Evolutionary conservation across 2,797 vertebrate species (phyloP).

Genomic region (Enteromius thamalakanensis): DNA sequence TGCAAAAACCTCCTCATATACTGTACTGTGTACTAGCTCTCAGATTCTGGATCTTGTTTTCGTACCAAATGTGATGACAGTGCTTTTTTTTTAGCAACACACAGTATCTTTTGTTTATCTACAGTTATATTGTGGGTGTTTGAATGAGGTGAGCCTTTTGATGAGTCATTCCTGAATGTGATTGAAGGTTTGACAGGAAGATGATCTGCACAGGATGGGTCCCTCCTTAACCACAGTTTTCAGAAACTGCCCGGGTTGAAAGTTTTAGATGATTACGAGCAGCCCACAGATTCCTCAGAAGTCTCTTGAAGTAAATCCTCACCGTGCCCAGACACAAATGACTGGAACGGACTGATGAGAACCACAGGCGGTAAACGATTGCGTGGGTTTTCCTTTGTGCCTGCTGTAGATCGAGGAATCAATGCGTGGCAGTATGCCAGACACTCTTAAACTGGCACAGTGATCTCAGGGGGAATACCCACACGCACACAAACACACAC

Average conservation of each 20-base stretch:
- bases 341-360: slow-evolving; percentile 54
- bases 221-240: slow-evolving; percentile 34
- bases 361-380: slow-evolving; percentile 58
- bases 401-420: slow-evolving; percentile 50
- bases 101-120: slow-evolving; percentile 6
- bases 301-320: slow-evolving; percentile 44
- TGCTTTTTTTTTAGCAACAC: background rate
- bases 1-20: background rate
- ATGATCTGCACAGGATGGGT: slow-evolving; percentile 21
- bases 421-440: slow-evolving; percentile 52
- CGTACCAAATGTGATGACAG: background rate
- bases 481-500: slow-evolving; percentile 33
- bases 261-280: slow-evolving; percentile 37
- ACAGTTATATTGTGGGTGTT: background rate
- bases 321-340: slow-evolving; percentile 33
- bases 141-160: slow-evolving; percentile 5
- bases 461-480: slow-evolving; percentile 54
- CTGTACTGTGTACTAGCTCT: background rate
- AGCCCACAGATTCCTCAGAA: slow-evolving; percentile 19
- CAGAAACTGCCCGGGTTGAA: slow-evolving; percentile 19
- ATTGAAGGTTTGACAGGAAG: slow-evolving; percentile 27
- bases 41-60: background rate
- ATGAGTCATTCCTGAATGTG: background rate
- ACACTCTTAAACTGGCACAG: slow-evolving; percentile 68
- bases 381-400: slow-evolving; percentile 50